phyloP scores from a whole-genome alignment of 1,140 invertebrate genomes.

The Bombus ignitus region DNA sequence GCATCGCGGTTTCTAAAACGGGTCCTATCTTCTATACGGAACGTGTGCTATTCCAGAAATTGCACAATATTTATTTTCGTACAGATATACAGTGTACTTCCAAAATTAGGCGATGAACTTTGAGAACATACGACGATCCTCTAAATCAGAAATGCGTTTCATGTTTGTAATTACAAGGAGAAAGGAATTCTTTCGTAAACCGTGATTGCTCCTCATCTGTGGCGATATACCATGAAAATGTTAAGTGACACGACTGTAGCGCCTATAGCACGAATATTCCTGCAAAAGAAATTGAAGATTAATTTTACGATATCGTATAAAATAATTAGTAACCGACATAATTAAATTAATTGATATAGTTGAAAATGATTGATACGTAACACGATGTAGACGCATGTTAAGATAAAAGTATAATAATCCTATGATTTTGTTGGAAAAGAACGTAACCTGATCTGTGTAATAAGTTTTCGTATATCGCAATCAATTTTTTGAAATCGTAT shows the following conservation, averaged over 20 bases:
- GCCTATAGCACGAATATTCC: not conserved
- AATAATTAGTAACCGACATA: not conserved
- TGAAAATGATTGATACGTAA: not conserved
- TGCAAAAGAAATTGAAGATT: not conserved
- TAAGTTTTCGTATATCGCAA: too few species aligned
- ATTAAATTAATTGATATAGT: not conserved
- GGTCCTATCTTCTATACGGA: not conserved
- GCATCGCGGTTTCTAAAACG: not conserved
- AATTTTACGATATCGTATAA: not conserved
- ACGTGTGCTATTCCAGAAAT: not conserved
- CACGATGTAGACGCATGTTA: not conserved
- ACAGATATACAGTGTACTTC: slow-evolving; percentile 18
- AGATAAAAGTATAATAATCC: too few species aligned
- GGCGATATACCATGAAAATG: not conserved
- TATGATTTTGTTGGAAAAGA: too few species aligned
- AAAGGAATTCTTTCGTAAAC: not conserved
- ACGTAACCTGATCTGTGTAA: too few species aligned
- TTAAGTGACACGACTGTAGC: not conserved
- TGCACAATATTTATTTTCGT: slow-evolving; percentile 24
- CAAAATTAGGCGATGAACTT: not conserved
- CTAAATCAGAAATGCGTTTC: too few species aligned
- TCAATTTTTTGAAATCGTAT: too few species aligned
- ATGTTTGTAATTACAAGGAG: not conserved
- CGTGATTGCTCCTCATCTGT: not conserved
- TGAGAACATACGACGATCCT: not conserved